Percentiles rank a stretch among this genome's conserved stretches.
Evolutionary conservation across 1,140 invertebrate species (phyloP).

Genomic region (Meloidogyne floridensis): DNA sequence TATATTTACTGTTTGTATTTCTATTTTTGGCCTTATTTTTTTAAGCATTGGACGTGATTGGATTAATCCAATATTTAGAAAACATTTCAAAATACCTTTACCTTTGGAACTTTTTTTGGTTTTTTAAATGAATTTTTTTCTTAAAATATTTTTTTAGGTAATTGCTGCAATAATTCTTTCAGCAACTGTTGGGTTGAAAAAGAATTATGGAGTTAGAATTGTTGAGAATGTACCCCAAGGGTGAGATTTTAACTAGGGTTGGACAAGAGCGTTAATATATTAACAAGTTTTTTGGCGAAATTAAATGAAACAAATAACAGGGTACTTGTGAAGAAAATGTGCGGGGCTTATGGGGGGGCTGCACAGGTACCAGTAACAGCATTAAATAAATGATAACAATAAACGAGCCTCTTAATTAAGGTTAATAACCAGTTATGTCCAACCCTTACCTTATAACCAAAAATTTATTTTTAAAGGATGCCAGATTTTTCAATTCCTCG

Average conservation of each 20-base stretch:
- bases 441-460: background rate
- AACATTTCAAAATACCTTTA: constrained; percentile 67
- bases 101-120: constrained; percentile 70
- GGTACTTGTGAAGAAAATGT: no score
- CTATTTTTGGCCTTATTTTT: constrained; percentile 66
- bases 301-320: no score
- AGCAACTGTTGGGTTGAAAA: constrained; percentile 65
- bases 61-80: constrained; percentile 68
- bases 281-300: no score
- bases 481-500: constrained; percentile 65
- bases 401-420: no score
- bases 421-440: no score
- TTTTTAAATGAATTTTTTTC: constrained; percentile 22
- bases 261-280: background rate
- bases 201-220: constrained; percentile 67
- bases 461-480: constrained; percentile 51
- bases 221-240: constrained; percentile 69
- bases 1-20: constrained; percentile 66
- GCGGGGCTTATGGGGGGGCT: no score
- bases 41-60: constrained; percentile 66
- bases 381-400: no score
- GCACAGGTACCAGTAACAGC: no score
- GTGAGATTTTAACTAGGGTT: constrained; percentile 49
- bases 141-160: constrained; percentile 28
- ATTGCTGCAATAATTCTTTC: constrained; percentile 65